These are phyloP conservation scores for Spinibarbus caldwelli DNA, from an alignment of 2,797 vertebrate genomes.

Conservation along the genomic window DNA sequence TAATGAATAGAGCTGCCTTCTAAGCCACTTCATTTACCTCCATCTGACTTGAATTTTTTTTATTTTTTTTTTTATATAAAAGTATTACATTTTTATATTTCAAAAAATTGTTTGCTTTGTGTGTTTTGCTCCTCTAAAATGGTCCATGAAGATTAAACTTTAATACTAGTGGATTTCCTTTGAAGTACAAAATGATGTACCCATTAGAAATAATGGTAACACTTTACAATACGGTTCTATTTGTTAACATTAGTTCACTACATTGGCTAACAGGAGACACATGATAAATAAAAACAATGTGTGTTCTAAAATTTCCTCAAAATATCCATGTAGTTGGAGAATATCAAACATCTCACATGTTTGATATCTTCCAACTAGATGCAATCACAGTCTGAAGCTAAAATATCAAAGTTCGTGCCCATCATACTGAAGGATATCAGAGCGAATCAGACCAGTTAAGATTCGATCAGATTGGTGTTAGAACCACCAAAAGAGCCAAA, in stretches of 20 bases:
- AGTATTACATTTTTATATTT: background rate
- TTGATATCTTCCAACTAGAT: background rate
- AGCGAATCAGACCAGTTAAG: no score
- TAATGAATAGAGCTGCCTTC: background rate
- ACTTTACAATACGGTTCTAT: background rate
- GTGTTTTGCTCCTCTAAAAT: constrained; percentile 3
- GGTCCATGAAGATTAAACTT: background rate
- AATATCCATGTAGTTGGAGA: no score
- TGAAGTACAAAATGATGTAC: background rate
- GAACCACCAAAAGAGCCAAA: no score
- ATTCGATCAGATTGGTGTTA: no score
- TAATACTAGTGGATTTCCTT: background rate
- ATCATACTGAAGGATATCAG: no score
- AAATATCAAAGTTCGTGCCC: background rate
- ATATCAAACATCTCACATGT: no score
- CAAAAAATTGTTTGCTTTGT: background rate
- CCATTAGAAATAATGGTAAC: background rate
- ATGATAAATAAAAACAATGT: background rate
- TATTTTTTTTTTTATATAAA: no score
- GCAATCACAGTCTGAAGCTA: background rate
- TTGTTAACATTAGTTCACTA: background rate
- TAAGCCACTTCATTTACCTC: background rate
- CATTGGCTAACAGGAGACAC: background rate
- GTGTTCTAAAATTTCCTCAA: background rate
- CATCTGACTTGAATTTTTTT: background rate